A percentile compares a stretch with the other conserved stretches of the same genome.
phyloP scores from a whole-genome alignment of 2,797 vertebrate genomes.

The Peromyscus aztecus region DNA sequence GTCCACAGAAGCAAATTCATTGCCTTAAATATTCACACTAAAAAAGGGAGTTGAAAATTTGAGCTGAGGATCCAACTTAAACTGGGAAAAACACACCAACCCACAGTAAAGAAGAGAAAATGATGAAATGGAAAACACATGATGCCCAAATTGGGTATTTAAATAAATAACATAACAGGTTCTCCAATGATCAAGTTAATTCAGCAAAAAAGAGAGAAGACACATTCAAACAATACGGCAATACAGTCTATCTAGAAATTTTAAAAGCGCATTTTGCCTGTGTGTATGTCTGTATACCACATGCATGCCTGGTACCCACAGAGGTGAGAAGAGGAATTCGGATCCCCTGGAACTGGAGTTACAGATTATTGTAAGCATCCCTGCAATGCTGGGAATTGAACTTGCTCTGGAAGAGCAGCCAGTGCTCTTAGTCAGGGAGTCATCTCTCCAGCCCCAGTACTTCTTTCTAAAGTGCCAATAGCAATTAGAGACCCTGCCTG shows the following conservation, averaged over 20 bases:
- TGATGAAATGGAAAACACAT: background rate
- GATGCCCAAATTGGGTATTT: background rate
- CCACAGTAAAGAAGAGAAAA: background rate
- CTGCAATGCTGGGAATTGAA: background rate
- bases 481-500: background rate
- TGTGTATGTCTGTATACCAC: background rate
- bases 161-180: background rate
- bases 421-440: background rate
- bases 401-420: background rate
- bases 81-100: background rate
- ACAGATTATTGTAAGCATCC: background rate
- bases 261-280: background rate
- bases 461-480: background rate
- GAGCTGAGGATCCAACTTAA: background rate
- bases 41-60: background rate
- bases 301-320: too few species aligned
- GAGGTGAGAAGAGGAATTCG: background rate
- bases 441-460: background rate
- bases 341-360: background rate
- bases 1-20: background rate
- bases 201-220: background rate
- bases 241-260: background rate
- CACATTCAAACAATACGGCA: background rate
- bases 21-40: conserved; percentile 9
- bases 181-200: background rate